Evolutionary conservation across 2,113 vertebrate genomes (phyloP).

Genomic region (Platysteira castanea): DNA sequence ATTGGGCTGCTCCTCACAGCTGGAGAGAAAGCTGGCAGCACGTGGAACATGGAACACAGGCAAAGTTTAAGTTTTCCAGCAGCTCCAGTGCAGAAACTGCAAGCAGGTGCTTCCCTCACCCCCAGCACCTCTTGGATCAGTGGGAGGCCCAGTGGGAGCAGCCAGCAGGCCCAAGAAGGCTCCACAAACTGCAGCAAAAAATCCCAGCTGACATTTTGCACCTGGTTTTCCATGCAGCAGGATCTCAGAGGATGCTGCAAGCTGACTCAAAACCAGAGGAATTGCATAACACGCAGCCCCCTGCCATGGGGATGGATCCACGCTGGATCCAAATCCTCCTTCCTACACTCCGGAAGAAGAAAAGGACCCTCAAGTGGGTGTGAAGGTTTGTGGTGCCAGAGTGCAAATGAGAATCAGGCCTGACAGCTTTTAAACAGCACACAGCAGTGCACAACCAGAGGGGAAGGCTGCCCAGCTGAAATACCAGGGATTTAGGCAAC

Average conservation of each 20-base stretch:
- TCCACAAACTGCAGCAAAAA: neutral
- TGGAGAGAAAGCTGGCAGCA: neutral
- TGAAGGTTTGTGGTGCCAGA: neutral
- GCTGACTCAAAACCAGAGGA: neutral
- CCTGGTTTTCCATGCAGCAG: neutral
- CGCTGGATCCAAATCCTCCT: neutral
- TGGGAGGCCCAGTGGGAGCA: neutral
- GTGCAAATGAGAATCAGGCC: constrained; percentile 26
- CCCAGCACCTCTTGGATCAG: neutral
- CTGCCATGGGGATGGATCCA: rapidly evolving
- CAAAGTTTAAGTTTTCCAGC: neutral
- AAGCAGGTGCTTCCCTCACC: neutral
- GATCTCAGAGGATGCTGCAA: neutral
- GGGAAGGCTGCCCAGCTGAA: neutral
- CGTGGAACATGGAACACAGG: rapidly evolving
- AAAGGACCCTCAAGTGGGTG: neutral
- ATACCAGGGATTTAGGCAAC: neutral
- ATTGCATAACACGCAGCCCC: rapidly evolving
- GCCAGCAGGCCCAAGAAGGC: too few species aligned
- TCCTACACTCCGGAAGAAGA: neutral
- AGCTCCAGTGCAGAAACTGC: neutral
- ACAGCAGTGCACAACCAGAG: neutral
- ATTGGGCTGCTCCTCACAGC: neutral
- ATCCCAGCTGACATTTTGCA: neutral
- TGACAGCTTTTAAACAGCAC: neutral